Base-by-base conservation (phyloP, 2,888 invertebrate species). In the Clanis bilineata region DNA sequence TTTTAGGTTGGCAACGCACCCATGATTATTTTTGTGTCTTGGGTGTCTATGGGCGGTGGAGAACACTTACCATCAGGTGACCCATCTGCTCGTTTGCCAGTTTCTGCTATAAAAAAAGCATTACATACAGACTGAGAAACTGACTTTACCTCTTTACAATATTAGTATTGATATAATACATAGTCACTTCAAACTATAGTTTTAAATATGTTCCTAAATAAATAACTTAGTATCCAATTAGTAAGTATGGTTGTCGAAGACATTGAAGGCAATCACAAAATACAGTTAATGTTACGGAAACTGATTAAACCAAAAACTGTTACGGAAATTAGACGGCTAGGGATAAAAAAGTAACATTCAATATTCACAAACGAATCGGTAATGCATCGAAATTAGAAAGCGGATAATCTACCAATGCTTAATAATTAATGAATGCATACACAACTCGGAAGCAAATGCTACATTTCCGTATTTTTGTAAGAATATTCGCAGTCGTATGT, bases 351-450 rank as follows among this genome's bases (percentile, higher is more conserved):
- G 15, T 10, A 10, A 15, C 4, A 18, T 32, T 32, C 32, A 28
- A 32, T 25, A 28, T 51, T 28, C 28, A 18, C 28, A 12, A 32
- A 28, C 15, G 15, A 32, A 18, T 32, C 51, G 10, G 28, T 32
- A 32, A 15, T 9, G 18, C 25, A 28, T 47, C 28, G 15, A 15
- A 47, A 65, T 69, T 69, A 71, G 58, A 70, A 45, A 39, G 61
- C 12, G 23, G 10, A 65, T 66, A 66, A 67, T 58, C 56, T 61
- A 60, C 60, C 62, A 25, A 47, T 47, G 15, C 15, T 9, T 25
- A 15, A 9, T 28, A 15, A 41, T 18, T 47, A 47, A 9, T 25
- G 28, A 47, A 25, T 3, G 3, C 25, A 47, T 25, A 15, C 6
- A 25, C 7, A 6, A 28, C 25, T 15, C 15, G n/a, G 6, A 44